These are phyloP conservation scores for Cecropterus lyciades DNA, from an alignment of 1,140 invertebrate species.

Conservation along the genomic window DNA sequence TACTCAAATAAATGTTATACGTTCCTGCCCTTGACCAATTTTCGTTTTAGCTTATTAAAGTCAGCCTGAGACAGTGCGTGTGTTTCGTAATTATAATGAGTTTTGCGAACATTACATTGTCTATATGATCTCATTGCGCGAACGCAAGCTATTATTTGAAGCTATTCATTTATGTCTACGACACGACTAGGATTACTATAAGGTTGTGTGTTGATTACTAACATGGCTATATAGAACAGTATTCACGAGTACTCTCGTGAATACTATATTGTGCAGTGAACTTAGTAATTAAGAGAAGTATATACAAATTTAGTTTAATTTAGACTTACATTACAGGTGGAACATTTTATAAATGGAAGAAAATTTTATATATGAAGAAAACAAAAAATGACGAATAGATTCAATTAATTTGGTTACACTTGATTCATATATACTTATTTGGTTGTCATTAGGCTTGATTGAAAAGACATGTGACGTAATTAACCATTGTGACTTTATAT, in stretches of 20 bases:
- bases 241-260: not conserved
- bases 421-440: too few species aligned
- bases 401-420: too few species aligned
- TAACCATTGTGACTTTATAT: too few species aligned
- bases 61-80: slow-evolving; percentile 32
- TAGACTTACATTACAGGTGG: too few species aligned
- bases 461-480: too few species aligned
- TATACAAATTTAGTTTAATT: too few species aligned
- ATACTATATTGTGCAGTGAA: too few species aligned
- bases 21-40: slow-evolving; percentile 42
- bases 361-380: too few species aligned
- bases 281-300: too few species aligned
- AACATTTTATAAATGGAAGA: too few species aligned
- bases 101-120: slow-evolving; percentile 42
- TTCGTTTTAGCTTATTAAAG: slow-evolving; percentile 38
- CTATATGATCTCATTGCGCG: slow-evolving; percentile 44
- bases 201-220: not conserved
- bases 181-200: slow-evolving; percentile 1
- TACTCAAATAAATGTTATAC: slow-evolving; percentile 19
- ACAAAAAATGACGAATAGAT: too few species aligned
- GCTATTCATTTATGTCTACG: slow-evolving; percentile 20
- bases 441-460: too few species aligned
- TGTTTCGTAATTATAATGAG: slow-evolving; percentile 47
- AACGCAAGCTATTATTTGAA: slow-evolving; percentile 25
- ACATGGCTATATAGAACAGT: slow-evolving; percentile 2